Percentiles rank a stretch among this genome's conserved stretches.
phyloP scores from a whole-genome alignment of 2,113 vertebrate genomes.

The Vulpes lagopus region DNA sequence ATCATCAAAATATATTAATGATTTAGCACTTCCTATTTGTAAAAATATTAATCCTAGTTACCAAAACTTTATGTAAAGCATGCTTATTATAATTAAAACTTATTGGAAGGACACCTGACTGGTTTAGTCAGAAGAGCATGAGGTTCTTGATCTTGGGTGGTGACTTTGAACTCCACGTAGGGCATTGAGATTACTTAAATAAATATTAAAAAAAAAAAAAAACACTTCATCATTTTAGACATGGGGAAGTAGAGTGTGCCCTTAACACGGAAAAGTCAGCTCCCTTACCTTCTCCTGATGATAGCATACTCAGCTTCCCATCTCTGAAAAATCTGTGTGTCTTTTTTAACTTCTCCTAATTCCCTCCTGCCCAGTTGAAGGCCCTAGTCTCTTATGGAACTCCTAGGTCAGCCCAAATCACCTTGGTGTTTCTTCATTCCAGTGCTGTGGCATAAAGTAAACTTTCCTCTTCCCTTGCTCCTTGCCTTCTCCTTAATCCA shows the following conservation, averaged over 20 bases:
- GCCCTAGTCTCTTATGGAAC: neutral
- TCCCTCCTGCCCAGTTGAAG: neutral
- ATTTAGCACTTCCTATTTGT: neutral
- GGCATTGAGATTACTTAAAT: neutral
- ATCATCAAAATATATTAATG: neutral
- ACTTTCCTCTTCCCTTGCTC: neutral
- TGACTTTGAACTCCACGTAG: neutral
- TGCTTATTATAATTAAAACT: neutral
- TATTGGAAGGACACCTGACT: neutral
- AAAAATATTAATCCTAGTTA: neutral
- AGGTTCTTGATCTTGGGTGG: neutral
- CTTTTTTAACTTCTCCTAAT: neutral
- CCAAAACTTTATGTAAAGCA: conserved; percentile 2
- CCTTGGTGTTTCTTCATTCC: conserved; percentile 1
- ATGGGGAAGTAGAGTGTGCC: neutral
- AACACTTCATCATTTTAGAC: neutral
- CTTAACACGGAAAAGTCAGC: neutral
- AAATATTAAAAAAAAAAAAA: neutral
- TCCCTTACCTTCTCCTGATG: neutral
- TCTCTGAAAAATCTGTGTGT: conserved; percentile 1
- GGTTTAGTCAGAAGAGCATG: neutral
- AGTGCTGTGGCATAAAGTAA: neutral
- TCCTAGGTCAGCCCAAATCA: neutral
- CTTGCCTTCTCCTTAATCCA: neutral
- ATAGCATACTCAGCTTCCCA: neutral